Conservation (phyloP, 2,797 vertebrate species). For the Okamejei kenojei region DNA sequence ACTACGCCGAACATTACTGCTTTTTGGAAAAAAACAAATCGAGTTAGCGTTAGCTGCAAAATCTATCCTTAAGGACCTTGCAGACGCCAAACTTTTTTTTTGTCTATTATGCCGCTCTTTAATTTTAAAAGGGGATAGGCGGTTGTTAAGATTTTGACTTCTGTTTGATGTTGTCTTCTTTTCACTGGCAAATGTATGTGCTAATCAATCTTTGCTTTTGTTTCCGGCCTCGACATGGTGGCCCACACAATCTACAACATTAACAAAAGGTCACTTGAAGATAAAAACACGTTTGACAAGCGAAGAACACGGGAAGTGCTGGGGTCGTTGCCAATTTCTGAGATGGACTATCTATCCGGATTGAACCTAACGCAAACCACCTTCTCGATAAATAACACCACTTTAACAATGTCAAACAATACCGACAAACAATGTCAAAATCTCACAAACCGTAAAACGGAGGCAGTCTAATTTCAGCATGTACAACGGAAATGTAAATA, state of each 20-base stretch:
- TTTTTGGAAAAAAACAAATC: not conserved
- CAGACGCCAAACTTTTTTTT: constrained; percentile 6
- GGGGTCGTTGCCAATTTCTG: constrained; percentile 54
- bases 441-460: no score
- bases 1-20: not conserved
- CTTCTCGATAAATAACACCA: not conserved
- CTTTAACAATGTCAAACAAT: not conserved
- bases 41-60: not conserved
- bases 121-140: not conserved
- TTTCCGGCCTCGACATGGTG: constrained; percentile 56
- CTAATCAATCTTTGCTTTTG: constrained; percentile 57
- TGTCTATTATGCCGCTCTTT: not conserved
- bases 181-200: constrained; percentile 48
- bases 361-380: constrained; percentile 39
- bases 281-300: constrained; percentile 59
- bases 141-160: constrained; percentile 28
- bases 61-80: not conserved
- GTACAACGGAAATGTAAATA: not conserved
- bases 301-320: constrained; percentile 49
- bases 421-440: not conserved
- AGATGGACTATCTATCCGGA: constrained; percentile 52
- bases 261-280: constrained; percentile 58
- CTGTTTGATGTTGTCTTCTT: constrained; percentile 43
- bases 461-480: not conserved
- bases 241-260: constrained; percentile 54